Conservation (phyloP, 1,140 invertebrate genomes). For the Oryctes rhinoceros region DNA sequence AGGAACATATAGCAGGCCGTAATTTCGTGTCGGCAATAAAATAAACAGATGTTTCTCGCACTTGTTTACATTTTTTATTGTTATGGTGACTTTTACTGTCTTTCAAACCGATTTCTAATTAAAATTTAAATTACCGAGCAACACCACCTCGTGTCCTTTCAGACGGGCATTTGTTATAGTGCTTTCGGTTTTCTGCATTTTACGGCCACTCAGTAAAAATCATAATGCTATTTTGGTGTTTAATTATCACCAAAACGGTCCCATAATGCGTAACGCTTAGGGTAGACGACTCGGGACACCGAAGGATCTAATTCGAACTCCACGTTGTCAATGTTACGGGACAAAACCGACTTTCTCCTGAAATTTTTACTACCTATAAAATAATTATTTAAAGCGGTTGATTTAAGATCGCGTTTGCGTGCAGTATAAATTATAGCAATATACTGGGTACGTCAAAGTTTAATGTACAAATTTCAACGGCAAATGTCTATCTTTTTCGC, state of each 20-base stretch:
- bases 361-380: no score
- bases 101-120: conserved; percentile 37
- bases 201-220: neutral
- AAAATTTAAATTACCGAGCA: conserved; percentile 34
- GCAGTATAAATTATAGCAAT: no score
- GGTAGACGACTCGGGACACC: neutral
- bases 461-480: no score
- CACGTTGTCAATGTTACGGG: neutral
- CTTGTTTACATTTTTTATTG: conserved; percentile 34
- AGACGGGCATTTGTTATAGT: neutral
- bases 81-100: conserved; percentile 17
- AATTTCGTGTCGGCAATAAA: conserved; percentile 29
- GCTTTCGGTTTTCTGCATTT: neutral
- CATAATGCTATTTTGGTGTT: neutral
- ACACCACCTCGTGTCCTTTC: neutral
- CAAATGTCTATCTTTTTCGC: no score
- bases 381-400: no score
- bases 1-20: conserved; percentile 11
- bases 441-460: no score
- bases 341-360: neutral
- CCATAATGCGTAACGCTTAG: neutral
- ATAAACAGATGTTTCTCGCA: conserved; percentile 40
- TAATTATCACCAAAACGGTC: neutral
- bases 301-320: neutral
- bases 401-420: no score